Evolutionary conservation across 2,113 vertebrate species (phyloP), one percentile per base, ranked within the genome.

Genomic region (Passer domesticus): DNA sequence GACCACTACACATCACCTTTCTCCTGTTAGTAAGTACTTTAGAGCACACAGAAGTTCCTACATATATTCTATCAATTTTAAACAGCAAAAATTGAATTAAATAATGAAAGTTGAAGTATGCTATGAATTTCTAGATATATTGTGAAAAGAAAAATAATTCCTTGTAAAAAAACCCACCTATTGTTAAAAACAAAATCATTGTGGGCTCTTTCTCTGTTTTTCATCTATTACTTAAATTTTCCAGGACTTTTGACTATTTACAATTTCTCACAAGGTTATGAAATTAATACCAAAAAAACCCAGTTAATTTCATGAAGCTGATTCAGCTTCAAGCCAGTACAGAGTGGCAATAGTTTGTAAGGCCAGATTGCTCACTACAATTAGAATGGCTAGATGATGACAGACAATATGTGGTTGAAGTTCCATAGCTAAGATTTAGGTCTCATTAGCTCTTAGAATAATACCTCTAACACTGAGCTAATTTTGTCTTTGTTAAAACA

Each of bases 331-430:
- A 70, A 70, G 44, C 6, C 30, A 75, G 21, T 47, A 90, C 23
- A 15, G 84, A 27, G 21, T 68, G 60, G 72, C 9, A 63, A 23
- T 9, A 75, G 37, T 64, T 67, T 53, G n/a, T 12, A 25, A 81
- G 24, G 9, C 60, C 87, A 95, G 74, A 96, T 47, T 89, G 68
- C 28, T 86, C 64, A 33, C 44, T 72, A 80, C 24, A 44, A 0
- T 70, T 74, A 74, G 68, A 96, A 90, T 31, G 94, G 35, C 76
- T 92, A 77, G 24, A 16, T 67, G 46, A 88, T 86, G 68, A 77
- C n/a, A 81, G 47, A 43, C 55, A 69, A 18, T 50, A 53, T 15
- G 25, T 59, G 33, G 41, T 93, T 28, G 56, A 78, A 64, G 49
- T 75, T 87, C 56, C 19, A 63, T 39, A 78, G 44, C 4, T 72